Percentiles rank a stretch among this genome's conserved stretches.
Conservation (phyloP, 2,888 invertebrate genomes). For the Eupithecia inturbata region DNA sequence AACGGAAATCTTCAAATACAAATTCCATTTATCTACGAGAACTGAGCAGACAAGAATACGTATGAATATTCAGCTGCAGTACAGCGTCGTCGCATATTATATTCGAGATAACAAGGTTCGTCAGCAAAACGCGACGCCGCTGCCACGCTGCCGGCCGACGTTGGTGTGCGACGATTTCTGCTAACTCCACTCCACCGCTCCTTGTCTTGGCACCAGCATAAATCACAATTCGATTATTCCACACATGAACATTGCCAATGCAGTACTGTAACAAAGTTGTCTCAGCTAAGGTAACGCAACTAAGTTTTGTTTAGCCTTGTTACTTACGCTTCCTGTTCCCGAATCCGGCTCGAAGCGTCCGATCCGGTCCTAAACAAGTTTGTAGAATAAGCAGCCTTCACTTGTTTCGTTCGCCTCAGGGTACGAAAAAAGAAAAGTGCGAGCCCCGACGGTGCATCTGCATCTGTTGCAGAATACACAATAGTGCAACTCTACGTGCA, state of each 20-base stretch:
- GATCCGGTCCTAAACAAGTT: slow-evolving; percentile 76
- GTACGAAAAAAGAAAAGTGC: slow-evolving; percentile 66
- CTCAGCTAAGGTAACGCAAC: slow-evolving; percentile 42
- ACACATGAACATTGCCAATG: slow-evolving; percentile 31
- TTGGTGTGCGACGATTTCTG: slow-evolving; percentile 59
- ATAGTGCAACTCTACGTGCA: slow-evolving; percentile 25
- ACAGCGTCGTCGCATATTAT: slow-evolving; percentile 65
- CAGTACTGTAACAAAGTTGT: slow-evolving; percentile 25
- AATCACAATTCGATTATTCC: slow-evolving; percentile 43
- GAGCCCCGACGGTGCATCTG: slow-evolving; percentile 68
- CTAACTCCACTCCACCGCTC: slow-evolving; percentile 58
- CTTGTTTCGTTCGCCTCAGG: slow-evolving; percentile 71
- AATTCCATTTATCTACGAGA: slow-evolving; percentile 48
- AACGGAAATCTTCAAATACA: slow-evolving; percentile 44
- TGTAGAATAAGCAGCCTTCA: slow-evolving; percentile 73
- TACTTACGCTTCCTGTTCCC: slow-evolving; percentile 64
- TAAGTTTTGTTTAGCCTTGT: slow-evolving; percentile 46
- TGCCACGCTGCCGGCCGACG: slow-evolving; percentile 37
- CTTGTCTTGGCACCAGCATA: slow-evolving; percentile 63
- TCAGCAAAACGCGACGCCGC: slow-evolving; percentile 66
- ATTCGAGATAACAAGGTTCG: slow-evolving; percentile 80
- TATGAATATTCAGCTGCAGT: slow-evolving; percentile 78
- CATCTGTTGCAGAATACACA: slow-evolving; percentile 42
- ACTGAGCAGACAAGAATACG: slow-evolving; percentile 59
- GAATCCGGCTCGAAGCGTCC: slow-evolving; percentile 72